A percentile compares a stretch with the other conserved stretches of the same genome.
These are phyloP conservation scores for Sinonovacula constricta DNA, from an alignment of 1,140 invertebrate species.

Conservation along the genomic window DNA sequence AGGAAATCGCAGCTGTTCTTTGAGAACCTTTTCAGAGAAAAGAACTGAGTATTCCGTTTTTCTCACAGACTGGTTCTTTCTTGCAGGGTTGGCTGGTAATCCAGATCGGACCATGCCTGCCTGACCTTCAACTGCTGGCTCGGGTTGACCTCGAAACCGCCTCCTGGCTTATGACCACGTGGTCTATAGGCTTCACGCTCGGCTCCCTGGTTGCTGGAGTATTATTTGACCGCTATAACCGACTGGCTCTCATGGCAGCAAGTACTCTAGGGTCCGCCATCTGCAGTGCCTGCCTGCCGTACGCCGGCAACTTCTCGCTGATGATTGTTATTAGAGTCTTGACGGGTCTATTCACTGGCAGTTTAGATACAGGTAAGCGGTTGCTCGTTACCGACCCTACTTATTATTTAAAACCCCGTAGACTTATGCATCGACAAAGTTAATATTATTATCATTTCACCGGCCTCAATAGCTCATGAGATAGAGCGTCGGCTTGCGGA, in stretches of 20 bases:
- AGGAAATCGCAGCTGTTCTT: too few relatives aligned
- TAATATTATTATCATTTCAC: not conserved
- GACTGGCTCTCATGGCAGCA: conserved; percentile 15
- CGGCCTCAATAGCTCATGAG: not conserved
- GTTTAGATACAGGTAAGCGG: conserved; percentile 29
- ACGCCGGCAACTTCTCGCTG: conserved; percentile 3
- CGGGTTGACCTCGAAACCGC: conserved; percentile 23
- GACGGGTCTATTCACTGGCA: conserved; percentile 30
- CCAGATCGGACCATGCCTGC: conserved; percentile 33
- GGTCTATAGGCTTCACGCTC: conserved; percentile 14
- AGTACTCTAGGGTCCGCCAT: conserved; percentile 9
- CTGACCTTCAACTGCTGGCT: conserved; percentile 23
- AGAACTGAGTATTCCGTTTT: too few relatives aligned
- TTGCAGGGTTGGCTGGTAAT: conserved; percentile 40
- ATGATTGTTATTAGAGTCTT: conserved; percentile 26
- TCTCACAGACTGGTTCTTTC: too few relatives aligned
- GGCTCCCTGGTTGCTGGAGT: conserved; percentile 34
- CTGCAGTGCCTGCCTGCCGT: conserved; percentile 13
- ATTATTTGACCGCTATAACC: conserved; percentile 32
- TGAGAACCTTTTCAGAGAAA: too few relatives aligned
- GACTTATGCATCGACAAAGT: not conserved
- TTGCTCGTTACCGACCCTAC: too few relatives aligned
- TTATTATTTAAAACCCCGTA: too few relatives aligned
- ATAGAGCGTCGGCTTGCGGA: not conserved
- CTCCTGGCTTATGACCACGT: conserved; percentile 43